A percentile compares a stretch with the other conserved stretches of the same genome.
phyloP scores from a whole-genome alignment of 2,888 invertebrate species.

The Thelaira solivaga region DNA sequence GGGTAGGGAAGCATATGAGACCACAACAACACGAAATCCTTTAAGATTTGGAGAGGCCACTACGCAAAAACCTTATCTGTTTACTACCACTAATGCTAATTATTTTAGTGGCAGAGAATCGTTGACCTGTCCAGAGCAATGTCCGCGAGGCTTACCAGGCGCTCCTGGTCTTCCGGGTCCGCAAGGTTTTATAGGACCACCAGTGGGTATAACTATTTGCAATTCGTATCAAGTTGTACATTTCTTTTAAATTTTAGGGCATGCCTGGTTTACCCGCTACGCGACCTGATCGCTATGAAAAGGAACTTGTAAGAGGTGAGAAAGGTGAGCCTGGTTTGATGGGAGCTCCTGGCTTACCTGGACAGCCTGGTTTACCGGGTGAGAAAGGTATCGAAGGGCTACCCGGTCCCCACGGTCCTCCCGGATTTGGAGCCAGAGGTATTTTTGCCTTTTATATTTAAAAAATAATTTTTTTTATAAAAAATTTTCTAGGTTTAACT shows the following conservation, averaged over 20 bases:
- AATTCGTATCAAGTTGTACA: not conserved
- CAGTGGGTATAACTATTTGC: not conserved
- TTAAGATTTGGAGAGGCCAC: constrained; percentile 29
- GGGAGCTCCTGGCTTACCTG: constrained; percentile 76
- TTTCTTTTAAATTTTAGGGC: constrained; percentile 65
- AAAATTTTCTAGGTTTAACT: constrained; percentile 76
- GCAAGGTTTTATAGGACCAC: constrained; percentile 29
- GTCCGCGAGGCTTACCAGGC: constrained; percentile 82
- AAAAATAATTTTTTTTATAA: too few relatives aligned
- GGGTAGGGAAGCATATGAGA: constrained; percentile 27
- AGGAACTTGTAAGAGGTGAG: constrained; percentile 62
- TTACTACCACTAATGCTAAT: constrained; percentile 22
- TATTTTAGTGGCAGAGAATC: constrained; percentile 45
- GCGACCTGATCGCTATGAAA: constrained; percentile 67
- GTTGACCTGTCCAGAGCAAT: constrained; percentile 72
- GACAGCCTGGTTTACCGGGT: constrained; percentile 79
- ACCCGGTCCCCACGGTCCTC: constrained; percentile 77
- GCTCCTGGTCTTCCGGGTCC: constrained; percentile 77
- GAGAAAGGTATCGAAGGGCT: constrained; percentile 79
- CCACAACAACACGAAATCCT: constrained; percentile 35
- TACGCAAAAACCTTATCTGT: constrained; percentile 14
- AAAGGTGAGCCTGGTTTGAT: constrained; percentile 64
- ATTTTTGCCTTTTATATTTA: not conserved
- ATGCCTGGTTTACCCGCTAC: constrained; percentile 76
- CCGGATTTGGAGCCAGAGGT: constrained; percentile 45